A percentile compares a stretch with the other conserved stretches of the same genome.
Conservation (phyloP, 2,888 invertebrate genomes). For the Phoenoteleia sp. region DNA sequence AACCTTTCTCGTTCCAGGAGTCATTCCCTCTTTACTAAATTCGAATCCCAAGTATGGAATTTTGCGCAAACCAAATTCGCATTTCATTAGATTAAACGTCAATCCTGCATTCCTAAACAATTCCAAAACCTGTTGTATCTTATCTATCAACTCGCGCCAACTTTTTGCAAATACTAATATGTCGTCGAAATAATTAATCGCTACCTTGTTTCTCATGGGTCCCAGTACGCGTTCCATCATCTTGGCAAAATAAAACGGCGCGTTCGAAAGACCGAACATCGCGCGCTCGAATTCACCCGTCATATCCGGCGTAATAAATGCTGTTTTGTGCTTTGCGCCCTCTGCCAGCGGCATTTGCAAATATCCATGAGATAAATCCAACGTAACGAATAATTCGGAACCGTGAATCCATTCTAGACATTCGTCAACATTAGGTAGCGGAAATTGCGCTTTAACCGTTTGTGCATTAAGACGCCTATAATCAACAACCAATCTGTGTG, state of each 20-base stretch:
- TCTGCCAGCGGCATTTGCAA: conserved; percentile 55
- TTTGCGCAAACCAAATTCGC: not conserved
- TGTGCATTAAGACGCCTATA: conserved; percentile 69
- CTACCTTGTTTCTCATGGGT: conserved; percentile 63
- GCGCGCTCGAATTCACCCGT: conserved; percentile 78
- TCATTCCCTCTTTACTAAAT: not conserved
- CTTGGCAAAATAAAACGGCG: conserved; percentile 77
- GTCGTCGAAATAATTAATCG: conserved; percentile 80
- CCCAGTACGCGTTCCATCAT: conserved; percentile 77
- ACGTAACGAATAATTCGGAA: conserved; percentile 42
- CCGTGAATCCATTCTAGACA: conserved; percentile 63
- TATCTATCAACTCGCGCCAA: conserved; percentile 74
- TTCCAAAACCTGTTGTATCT: conserved; percentile 73
- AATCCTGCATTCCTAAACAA: conserved; percentile 42
- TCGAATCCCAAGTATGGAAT: conserved; percentile 7
- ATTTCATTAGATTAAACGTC: conserved; percentile 12
- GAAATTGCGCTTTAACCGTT: conserved; percentile 64
- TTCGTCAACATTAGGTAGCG: conserved; percentile 69
- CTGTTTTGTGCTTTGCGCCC: conserved; percentile 70
- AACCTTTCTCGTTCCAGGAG: not conserved
- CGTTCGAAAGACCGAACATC: conserved; percentile 80
- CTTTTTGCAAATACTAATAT: conserved; percentile 73
- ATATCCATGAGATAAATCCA: conserved; percentile 72
- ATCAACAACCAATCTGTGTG: conserved; percentile 66
- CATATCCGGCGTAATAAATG: conserved; percentile 80